These are phyloP conservation scores for Leuctra nigra DNA, from an alignment of 2,888 invertebrate species.

Conservation along the genomic window DNA sequence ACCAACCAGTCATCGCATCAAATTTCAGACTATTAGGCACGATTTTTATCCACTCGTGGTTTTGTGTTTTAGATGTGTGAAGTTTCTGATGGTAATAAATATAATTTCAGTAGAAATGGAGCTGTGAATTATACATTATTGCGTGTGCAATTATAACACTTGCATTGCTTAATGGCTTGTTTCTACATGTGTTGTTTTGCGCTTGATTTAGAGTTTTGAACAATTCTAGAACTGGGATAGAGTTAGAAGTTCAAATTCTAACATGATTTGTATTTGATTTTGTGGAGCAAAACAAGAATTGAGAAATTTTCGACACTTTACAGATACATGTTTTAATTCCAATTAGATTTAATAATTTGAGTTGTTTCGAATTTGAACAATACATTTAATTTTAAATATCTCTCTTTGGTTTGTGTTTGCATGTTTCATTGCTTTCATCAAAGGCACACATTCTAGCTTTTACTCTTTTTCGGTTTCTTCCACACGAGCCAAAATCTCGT, in stretches of 20 bases:
- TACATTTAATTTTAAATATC: too few relatives aligned
- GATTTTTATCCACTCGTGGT: conserved; percentile 7
- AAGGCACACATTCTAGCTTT: too few relatives aligned
- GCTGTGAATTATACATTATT: conserved; percentile 10
- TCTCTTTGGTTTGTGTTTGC: too few relatives aligned
- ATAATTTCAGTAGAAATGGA: conserved; percentile 8
- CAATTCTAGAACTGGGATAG: conserved; percentile 1
- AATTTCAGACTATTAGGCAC: conserved; percentile 12
- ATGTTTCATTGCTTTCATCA: too few relatives aligned
- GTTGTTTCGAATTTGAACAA: too few relatives aligned
- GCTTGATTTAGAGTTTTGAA: background rate
- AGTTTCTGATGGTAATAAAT: conserved; percentile 10
- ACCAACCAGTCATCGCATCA: conserved; percentile 15
- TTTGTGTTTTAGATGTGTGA: background rate
- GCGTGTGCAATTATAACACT: background rate
- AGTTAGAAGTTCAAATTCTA: too few relatives aligned
- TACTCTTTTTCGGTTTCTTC: too few relatives aligned
- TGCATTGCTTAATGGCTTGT: background rate
- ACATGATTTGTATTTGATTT: background rate
- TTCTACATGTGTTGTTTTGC: background rate
- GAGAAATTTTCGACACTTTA: too few relatives aligned
- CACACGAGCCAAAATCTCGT: too few relatives aligned
- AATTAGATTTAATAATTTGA: too few relatives aligned
- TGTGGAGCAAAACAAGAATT: background rate
- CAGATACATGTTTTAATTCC: too few relatives aligned